phyloP scores from a whole-genome alignment of 2,888 invertebrate species.

The Lapara coniferarum region DNA sequence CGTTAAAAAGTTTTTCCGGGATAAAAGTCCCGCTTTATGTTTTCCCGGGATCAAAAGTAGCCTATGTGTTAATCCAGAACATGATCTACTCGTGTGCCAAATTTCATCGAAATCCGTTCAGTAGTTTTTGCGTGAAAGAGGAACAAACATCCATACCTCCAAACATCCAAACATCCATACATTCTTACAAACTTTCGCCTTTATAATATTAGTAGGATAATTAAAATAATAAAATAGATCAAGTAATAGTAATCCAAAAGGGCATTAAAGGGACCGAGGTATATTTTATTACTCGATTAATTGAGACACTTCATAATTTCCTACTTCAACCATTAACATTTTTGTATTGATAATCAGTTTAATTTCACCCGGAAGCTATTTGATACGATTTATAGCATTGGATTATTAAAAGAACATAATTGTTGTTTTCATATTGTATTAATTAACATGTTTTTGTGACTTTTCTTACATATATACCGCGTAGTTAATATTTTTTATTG shows the following conservation, averaged over 20 bases:
- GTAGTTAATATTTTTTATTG: neutral
- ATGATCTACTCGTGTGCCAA: no score
- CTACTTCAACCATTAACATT: conserved; percentile 5
- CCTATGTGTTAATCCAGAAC: no score
- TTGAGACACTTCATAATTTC: conserved; percentile 16
- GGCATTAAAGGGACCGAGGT: neutral
- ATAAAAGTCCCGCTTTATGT: no score
- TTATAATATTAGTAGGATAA: no score
- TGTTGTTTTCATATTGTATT: neutral
- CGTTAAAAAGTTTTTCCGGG: no score
- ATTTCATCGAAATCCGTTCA: no score
- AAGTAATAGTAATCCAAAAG: neutral
- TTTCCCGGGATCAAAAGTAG: no score
- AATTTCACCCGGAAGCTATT: conserved; percentile 10
- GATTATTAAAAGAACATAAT: neutral
- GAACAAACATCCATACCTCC: no score
- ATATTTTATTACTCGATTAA: neutral
- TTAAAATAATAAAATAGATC: neutral
- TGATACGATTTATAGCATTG: conserved; percentile 9
- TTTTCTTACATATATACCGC: neutral
- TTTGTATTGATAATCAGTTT: neutral
- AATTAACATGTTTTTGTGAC: neutral
- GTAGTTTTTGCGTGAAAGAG: no score
- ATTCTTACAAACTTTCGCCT: no score
- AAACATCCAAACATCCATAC: no score